Base-by-base conservation (phyloP, 2,113 vertebrate genomes). In the Apodemus speciosus region DNA sequence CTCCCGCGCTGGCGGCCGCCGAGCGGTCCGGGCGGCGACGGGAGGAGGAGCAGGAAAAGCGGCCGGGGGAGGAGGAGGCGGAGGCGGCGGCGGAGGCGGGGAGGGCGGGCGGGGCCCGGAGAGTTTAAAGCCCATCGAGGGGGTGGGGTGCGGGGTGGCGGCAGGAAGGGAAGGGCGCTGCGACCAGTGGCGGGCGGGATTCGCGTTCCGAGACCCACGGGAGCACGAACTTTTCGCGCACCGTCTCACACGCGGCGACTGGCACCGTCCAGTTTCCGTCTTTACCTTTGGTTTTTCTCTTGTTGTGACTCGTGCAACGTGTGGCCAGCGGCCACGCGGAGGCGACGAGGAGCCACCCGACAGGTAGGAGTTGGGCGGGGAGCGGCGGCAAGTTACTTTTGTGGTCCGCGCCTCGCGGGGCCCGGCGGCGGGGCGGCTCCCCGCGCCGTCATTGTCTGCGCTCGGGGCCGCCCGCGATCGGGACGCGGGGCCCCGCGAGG, bases 51-150 rank as follows among this genome's bases (percentile, higher is more conserved):
- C 97, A 95, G 96, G 96, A 96, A 96, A 88, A 60, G 94, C 93
- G 80, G 93, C 90, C 81, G 95, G 75, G 93, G 96, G 95, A 95
- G 83, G 92, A 92, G 95, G 96, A 60, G 95, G 94, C 49, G 95
- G 96, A 75, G 93, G 95, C 77, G 90, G 90, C 32, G 89, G 92
- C 43, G 87, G 89, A 51, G 87, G 92, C 60, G 80, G 90, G 53
- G 77, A 93, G 81, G 83, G 75, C 85, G 85, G 92, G 66, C 93
- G 71, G 90, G 96, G 96, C 92, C 95, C 75, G 72, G 75, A 84
- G 88, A 64, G 94, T 95, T 97, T 97, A 97, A 96, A 96, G 96
- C 97, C 95, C 96, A 56, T 91, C 90, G 91, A 90, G 95, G 97
- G 95, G 93, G 96, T 89, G 96, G 96, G 96, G 91, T 94, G 91